Base-by-base conservation (phyloP, 2,113 vertebrate genomes). In the Aramus guarauna region DNA sequence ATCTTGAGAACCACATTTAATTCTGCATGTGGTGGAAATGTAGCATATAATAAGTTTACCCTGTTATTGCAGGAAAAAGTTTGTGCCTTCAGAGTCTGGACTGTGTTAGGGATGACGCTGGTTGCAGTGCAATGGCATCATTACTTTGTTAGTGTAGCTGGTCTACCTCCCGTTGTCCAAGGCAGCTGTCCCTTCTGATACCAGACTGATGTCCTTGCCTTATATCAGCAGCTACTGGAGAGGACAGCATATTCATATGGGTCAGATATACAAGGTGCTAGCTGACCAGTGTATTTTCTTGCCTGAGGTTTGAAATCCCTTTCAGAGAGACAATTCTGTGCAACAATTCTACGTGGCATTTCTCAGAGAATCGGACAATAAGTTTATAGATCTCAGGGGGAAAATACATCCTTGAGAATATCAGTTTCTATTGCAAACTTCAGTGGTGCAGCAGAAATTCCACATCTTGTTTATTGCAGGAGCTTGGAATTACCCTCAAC, bases 161-260 rank as follows among this genome's bases (percentile, higher is more conserved):
- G 4, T 60, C 52, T 45, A 23, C 56, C 15, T 75, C 11, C 17
- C 2, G 0, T 71, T 87, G 41, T 55, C 52, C 34, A 72, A 55
- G 14, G 68, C 68, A 85, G 52, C 71, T 78, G 23, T 9, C n/a
- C 27, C 27, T 85, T 71, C 48, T 82, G 45, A 9, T 41, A 3
- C 24, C 43, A 62, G 14, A 15, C 5, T 67, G 50, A n/a, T 71
- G 52, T 78, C 76, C 41, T 69, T 88, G 56, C 62, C 43, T 84
- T 63, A 0, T n/a, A 56, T 63, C 56, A 81, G 82, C 64, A 95
- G 72, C 64, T 53, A 1, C 32, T 24, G 47, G 50, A 64, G n/a
- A 63, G 27, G 15, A 66, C 47, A 5, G 2, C 3, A 1, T 52
- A 23, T 26, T 87, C 2, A 0, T 5, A 2, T 9, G 45, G 39